These are phyloP conservation scores for Pheosia gnoma DNA, from an alignment of 2,888 invertebrate genomes.

Conservation along the genomic window DNA sequence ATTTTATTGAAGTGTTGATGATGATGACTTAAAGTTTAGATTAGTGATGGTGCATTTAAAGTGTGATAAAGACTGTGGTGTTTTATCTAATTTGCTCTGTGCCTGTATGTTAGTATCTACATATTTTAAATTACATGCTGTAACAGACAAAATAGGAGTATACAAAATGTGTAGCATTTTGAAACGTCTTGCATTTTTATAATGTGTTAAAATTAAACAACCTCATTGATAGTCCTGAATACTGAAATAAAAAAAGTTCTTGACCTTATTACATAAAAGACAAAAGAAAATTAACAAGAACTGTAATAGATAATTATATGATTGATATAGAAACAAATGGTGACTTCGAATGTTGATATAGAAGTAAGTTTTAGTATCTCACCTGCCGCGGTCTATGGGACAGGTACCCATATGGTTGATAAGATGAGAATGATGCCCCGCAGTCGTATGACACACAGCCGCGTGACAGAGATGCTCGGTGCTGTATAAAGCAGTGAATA, in stretches of 20 bases:
- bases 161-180: too few relatives aligned
- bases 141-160: neutral
- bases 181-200: too few relatives aligned
- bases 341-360: neutral
- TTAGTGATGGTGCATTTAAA: neutral
- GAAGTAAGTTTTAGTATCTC: slow-evolving; percentile 21
- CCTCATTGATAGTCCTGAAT: too few relatives aligned
- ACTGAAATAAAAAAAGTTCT: too few relatives aligned
- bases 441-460: slow-evolving; percentile 85
- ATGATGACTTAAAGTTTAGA: neutral
- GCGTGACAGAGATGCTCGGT: slow-evolving; percentile 88
- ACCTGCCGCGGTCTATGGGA: slow-evolving; percentile 78
- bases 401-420: slow-evolving; percentile 75
- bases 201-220: too few relatives aligned
- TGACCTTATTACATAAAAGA: too few relatives aligned
- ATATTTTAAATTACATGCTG: neutral
- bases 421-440: slow-evolving; percentile 68
- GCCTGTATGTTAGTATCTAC: neutral
- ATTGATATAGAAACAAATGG: neutral
- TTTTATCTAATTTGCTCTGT: neutral
- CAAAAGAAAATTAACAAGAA: too few relatives aligned
- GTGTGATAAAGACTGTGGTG: neutral
- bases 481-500: slow-evolving; percentile 66
- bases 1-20: slow-evolving; percentile 3
- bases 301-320: too few relatives aligned